Base-by-base conservation (phyloP, 2,113 vertebrate species). In the Brachypteracias leptosomus region DNA sequence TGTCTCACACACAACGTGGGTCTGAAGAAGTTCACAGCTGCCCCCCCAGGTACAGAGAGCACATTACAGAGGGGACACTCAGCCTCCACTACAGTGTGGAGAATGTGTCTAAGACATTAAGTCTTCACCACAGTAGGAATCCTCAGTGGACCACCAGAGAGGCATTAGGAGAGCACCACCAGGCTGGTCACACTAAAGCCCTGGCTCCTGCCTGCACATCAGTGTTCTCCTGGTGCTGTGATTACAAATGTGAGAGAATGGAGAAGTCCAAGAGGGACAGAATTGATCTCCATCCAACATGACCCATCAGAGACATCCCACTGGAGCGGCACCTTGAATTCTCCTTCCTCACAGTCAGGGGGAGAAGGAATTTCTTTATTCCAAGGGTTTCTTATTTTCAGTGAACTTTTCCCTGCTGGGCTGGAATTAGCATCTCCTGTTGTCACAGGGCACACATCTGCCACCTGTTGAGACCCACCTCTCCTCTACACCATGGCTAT, bases 401-500 rank as follows among this genome's bases (percentile, higher is more conserved):
- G 31, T 16, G 33, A 74, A 16, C 13, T 35, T 28, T 16, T 62
- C 16, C 46, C 42, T 38, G 7, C 31, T 72, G 28, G 36, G 16
- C 44, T 74, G 61, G 25, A 78, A 71, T 51, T 40, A 46, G 33
- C 55, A 59, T 38, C 44, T 71, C n/a, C n/a, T 70, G 22, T 17
- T 79, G 47, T 16, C 42, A n/a, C 38, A 40, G 29, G 21, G 33
- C 51, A 59, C 10, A 28, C 5, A 47, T 18, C n/a, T 74, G 51
- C 33, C 49, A 57, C 20, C 40, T 49, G 2, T 2, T 5, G 46
- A 57, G 22, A 46, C 24, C 25, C 70, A 38, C 26, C 71, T 22
- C 63, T 58, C 51, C 51, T 83, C 35, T 28, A 1, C 0, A 0
- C 33, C 46, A 25, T 2, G 9, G 28, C 25, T 35, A 35, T 2